Percentiles rank a stretch among this genome's conserved stretches.
Conservation (phyloP, 1,140 invertebrate genomes). For the Bombus haemorrhoidalis region DNA sequence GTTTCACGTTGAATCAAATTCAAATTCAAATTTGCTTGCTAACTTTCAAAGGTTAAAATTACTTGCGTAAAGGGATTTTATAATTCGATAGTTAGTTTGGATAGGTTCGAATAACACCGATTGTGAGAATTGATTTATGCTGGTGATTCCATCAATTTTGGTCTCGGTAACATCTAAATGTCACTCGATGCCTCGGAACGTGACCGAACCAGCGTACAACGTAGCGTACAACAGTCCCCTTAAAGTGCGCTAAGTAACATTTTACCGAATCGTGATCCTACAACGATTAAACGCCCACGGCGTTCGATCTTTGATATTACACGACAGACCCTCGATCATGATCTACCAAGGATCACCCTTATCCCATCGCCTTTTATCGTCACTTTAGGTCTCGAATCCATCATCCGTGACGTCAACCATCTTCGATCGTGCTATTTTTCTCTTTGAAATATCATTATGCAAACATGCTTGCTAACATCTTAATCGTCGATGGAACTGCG, state of each 20-base stretch:
- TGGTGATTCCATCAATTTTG: neutral
- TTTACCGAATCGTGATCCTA: neutral
- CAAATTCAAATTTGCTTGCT: too few species aligned
- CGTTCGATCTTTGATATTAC: neutral
- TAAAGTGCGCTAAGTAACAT: neutral
- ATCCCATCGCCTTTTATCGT: neutral
- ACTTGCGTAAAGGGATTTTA: too few species aligned
- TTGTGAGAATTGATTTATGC: neutral
- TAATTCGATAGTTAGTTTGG: too few species aligned
- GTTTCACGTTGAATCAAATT: too few species aligned
- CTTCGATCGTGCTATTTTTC: neutral
- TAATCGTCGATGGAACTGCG: neutral
- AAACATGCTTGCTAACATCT: neutral
- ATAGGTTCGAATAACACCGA: neutral
- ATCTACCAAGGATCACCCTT: neutral
- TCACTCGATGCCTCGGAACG: constrained; percentile 1
- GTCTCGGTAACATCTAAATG: neutral
- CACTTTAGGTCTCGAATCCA: neutral
- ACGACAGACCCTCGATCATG: neutral
- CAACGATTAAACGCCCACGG: neutral
- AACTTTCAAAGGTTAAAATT: too few species aligned
- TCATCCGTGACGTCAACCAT: neutral
- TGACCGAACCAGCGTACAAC: neutral
- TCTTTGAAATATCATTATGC: neutral
- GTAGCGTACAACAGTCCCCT: neutral